Conservation (phyloP, 2,113 vertebrate genomes). For the Serinus canaria region DNA sequence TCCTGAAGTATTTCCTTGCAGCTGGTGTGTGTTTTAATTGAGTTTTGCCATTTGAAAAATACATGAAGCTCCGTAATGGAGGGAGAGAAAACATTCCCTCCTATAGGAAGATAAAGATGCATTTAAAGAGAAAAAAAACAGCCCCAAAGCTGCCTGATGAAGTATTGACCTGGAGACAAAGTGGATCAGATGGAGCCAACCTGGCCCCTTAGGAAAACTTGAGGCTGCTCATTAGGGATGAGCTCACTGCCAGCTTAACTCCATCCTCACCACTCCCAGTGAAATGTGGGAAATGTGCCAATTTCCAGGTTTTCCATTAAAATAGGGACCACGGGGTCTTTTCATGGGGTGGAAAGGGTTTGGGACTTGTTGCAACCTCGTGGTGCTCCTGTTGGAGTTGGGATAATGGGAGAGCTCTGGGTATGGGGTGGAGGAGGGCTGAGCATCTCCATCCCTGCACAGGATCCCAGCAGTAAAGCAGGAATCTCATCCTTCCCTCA, state of each 20-base stretch:
- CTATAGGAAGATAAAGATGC: conserved; percentile 15
- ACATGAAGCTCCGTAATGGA: conserved; percentile 6
- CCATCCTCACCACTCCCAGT: not conserved
- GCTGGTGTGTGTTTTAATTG: not conserved
- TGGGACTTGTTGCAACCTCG: accelerated
- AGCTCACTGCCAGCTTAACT: conserved; percentile 30
- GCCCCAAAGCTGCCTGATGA: not conserved
- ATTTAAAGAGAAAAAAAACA: not conserved
- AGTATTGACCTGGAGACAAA: conserved; percentile 51
- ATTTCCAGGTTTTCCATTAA: not conserved
- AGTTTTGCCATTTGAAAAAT: conserved; percentile 5
- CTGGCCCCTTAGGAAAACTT: conserved; percentile 34
- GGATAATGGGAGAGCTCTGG: not conserved
- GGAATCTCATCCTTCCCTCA: not conserved
- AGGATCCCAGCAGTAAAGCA: not conserved
- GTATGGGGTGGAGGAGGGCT: not conserved
- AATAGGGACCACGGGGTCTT: accelerated
- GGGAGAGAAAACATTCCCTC: not conserved
- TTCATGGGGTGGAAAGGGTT: not conserved
- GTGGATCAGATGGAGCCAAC: conserved; percentile 35
- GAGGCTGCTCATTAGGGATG: conserved; percentile 27
- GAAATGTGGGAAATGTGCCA: accelerated
- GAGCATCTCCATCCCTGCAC: not conserved
- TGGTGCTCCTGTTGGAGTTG: not conserved
- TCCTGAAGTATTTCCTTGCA: not conserved